Evolutionary conservation across 2,797 vertebrate species (phyloP), one percentile per base, ranked within the genome.

Genomic region (Neoniphon sammara): DNA sequence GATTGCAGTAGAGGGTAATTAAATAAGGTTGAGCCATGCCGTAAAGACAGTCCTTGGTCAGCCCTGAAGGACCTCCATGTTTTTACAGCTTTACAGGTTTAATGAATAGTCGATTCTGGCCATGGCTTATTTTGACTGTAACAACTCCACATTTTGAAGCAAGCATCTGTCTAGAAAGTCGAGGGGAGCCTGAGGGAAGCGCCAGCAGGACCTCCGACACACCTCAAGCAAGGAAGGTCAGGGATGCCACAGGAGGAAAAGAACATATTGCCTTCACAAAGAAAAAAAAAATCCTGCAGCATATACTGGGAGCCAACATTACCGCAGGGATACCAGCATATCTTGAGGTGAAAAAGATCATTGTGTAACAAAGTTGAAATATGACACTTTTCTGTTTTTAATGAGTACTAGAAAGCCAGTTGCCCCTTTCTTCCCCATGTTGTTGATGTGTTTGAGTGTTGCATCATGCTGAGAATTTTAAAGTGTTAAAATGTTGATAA

Each of bases 41-140:
- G 55, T 77, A 71, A 61, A 70, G 62, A 49, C 56, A 77, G 68
- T 77, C 68, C 75, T 66, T 71, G 75, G 55, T 66, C 75, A 34
- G 55, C 18, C 56, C 75, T 77, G 56, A 46, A 77, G 20, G 61
- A 61, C 56, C 66, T 15, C 30, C 31, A 25, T 23, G 36, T 66
- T 77, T 77, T 77, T 77, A 71, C 49, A 59, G 62, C 68, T 62
- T 36, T 21, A 20, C 62, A 54, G 62, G 27, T 71, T 77, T 66
- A 77, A 71, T 77, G 75, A 66, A 61, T 30, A 71, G 62, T 71
- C 62, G 36, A 77, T 60, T 54, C 61, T 73, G 44, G 59, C 60
- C 62, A 66, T 62, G 59, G 39, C 59, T 62, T 25, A 25, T 52
- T 69, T 31, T 36, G 58, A 56, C 30, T 56, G 50, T 31, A 23